phyloP scores from a whole-genome alignment of 1,140 invertebrate species.

The Magallana gigas region DNA sequence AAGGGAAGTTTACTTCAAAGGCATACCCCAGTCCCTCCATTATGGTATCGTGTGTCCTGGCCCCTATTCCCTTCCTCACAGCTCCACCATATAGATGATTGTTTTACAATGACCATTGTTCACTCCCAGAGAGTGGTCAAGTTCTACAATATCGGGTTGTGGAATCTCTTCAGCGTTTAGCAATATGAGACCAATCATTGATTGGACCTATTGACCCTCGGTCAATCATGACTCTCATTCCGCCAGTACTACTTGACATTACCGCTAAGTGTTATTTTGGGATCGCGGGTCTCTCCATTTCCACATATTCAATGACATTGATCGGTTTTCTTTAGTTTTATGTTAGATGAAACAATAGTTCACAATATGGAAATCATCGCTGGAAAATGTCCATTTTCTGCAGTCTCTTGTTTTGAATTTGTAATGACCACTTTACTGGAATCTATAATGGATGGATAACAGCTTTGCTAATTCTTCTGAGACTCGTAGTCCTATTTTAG shows the following conservation, averaged over 20 bases:
- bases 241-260: background rate
- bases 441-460: background rate
- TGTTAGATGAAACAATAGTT: background rate
- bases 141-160: background rate
- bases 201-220: background rate
- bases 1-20: conserved; percentile 18
- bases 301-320: background rate
- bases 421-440: background rate
- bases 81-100: background rate
- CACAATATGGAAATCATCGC: background rate
- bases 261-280: background rate
- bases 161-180: background rate
- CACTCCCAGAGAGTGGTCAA: background rate
- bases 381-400: background rate
- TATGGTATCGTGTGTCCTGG: background rate
- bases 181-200: conserved; percentile 10
- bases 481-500: background rate
- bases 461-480: background rate
- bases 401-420: conserved; percentile 11
- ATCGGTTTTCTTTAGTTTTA: background rate
- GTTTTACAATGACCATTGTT: background rate
- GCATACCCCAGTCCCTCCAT: background rate
- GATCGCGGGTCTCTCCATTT: background rate
- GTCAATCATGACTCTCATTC: conserved; percentile 10
- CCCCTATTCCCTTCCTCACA: background rate